Evolutionary conservation across 2,888 invertebrate genomes (phyloP).

Genomic region (Drosophila phalerata): DNA sequence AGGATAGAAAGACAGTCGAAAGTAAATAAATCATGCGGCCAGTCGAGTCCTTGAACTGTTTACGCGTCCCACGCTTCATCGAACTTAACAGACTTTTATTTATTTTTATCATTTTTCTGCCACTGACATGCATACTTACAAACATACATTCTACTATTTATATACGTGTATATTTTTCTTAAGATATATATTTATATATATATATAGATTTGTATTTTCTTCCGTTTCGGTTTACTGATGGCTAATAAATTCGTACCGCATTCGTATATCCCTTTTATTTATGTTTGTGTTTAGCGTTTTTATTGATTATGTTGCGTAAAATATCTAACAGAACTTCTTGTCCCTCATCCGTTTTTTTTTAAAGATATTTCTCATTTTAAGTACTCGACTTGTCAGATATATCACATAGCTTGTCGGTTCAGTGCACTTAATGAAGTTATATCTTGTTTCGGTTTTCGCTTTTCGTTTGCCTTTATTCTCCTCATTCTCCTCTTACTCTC

Average conservation of each 20-base stretch:
- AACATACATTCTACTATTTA: background rate
- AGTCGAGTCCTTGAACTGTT: conserved; percentile 74
- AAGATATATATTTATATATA: conserved; percentile 3
- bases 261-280: conserved; percentile 67
- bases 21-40: conserved; percentile 77
- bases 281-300: conserved; percentile 70
- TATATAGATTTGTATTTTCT: too few relatives aligned
- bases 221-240: conserved; percentile 54
- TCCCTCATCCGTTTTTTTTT: conserved; percentile 45
- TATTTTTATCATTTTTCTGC: conserved; percentile 68
- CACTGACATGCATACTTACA: conserved; percentile 40
- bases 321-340: conserved; percentile 26
- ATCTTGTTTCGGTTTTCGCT: conserved; percentile 37
- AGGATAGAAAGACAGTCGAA: conserved; percentile 62
- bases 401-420: conserved; percentile 64
- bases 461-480: conserved; percentile 29
- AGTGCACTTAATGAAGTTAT: conserved; percentile 73
- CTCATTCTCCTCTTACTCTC: background rate
- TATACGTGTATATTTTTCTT: conserved; percentile 6
- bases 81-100: conserved; percentile 64
- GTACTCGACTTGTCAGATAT: conserved; percentile 66
- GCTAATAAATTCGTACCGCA: conserved; percentile 68
- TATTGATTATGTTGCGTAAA: conserved; percentile 72
- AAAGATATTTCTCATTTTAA: conserved; percentile 63
- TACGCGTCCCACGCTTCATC: conserved; percentile 61